Conservation (phyloP, 2,888 invertebrate genomes). For the Drosophila histrio region DNA sequence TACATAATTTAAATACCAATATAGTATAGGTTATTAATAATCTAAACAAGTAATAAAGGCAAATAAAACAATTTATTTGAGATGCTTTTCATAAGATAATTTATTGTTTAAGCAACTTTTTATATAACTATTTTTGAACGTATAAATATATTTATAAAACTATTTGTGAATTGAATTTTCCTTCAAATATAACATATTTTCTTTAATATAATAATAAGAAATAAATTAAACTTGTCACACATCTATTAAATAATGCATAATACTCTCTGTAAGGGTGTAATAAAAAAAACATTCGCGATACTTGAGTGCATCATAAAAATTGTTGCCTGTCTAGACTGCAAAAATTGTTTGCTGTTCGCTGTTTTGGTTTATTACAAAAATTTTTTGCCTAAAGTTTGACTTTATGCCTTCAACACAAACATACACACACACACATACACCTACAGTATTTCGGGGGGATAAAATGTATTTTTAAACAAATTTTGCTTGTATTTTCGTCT, state of each 20-base stretch:
- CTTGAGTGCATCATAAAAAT: conserved; percentile 56
- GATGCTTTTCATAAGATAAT: no score
- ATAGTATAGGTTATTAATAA: no score
- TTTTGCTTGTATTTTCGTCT: conserved; percentile 14
- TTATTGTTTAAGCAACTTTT: no score
- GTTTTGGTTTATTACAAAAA: conserved; percentile 56
- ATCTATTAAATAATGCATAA: background rate
- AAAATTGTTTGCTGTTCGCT: conserved; percentile 42
- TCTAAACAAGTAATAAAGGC: no score
- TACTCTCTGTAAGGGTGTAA: background rate
- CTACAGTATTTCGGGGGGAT: background rate
- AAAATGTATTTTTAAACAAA: conserved; percentile 1
- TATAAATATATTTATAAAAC: no score
- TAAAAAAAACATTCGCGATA: conserved; percentile 23
- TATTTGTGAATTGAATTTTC: background rate
- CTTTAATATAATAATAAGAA: background rate
- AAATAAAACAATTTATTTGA: no score
- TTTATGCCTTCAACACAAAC: conserved; percentile 7
- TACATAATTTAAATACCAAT: no score
- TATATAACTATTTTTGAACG: no score
- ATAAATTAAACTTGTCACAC: background rate
- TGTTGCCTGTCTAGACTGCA: conserved; percentile 59
- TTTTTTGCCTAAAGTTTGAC: conserved; percentile 50
- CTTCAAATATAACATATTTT: background rate
- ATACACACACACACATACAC: conserved; percentile 1